Evolutionary conservation across 1,140 invertebrate species (phyloP), one percentile per base, ranked within the genome.

Genomic region (Mercenaria mercenaria): DNA sequence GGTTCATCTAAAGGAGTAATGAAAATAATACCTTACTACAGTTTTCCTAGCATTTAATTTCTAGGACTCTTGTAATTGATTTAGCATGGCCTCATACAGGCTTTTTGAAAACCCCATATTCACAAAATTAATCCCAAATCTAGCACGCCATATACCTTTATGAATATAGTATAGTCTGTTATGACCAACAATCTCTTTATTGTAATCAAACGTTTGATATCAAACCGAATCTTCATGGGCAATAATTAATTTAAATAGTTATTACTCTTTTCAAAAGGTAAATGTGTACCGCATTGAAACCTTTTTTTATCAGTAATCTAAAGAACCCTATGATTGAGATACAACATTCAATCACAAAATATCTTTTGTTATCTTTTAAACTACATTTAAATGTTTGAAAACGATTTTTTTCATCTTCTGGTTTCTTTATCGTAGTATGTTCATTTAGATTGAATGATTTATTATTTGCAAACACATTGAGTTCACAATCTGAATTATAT

Each of bases 171-270:
- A 29, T 15, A 26, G 59, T 2, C 26, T 64, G 23, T 29, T 29
- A 29, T n/a, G 1, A 29, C 6, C 8, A 29, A 29, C 59, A 26
- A 64, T 64, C n/a, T 6, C 8, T 29, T 1, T 29, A 29, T 64
- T 64, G 59, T 64, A 4, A 29, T 64, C n/a, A 29, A 64, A 29
- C n/a, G 23, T 64, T 64, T 64, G 26, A 64, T 64, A 64, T 64
- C 59, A 29, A 8, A 1, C 26, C 59, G n/a, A 29, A 29, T 64
- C 59, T 26, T 64, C n/a, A 64, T 29, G 59, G 59, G 26, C 26
- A 64, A 64, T 64, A 64, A 64, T 64, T 64, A 64, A 15, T 64
- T 64, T 64, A 64, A 64, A 64, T 29, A 64, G 26, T 3, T n/a
- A 64, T 64, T 64, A 64, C n/a, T 29, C 59, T 29, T 64, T 64